Conservation (phyloP, 2,888 invertebrate species). For the Polydrusus tereticollis region DNA sequence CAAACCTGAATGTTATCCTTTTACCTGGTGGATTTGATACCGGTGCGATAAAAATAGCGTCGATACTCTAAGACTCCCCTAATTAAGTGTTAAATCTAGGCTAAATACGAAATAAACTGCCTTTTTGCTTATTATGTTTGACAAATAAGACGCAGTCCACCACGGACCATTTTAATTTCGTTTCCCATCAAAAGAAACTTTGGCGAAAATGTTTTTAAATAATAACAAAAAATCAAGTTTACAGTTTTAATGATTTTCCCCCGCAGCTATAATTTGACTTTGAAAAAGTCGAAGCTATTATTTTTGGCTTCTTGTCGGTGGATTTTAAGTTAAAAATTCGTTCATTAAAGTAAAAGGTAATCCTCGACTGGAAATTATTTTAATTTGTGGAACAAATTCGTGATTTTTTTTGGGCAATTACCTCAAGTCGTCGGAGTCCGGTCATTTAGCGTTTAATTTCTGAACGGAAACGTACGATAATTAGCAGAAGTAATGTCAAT, state of each 20-base stretch:
- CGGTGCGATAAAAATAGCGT: neutral
- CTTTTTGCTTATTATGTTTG: slow-evolving; percentile 17
- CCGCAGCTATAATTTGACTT: slow-evolving; percentile 29
- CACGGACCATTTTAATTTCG: slow-evolving; percentile 21
- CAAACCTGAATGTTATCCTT: too few species aligned
- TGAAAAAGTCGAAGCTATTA: slow-evolving; percentile 28
- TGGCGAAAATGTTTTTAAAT: slow-evolving; percentile 17
- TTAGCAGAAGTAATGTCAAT: too few species aligned
- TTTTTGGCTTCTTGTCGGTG: slow-evolving; percentile 7
- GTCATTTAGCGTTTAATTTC: too few species aligned
- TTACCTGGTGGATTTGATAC: too few species aligned
- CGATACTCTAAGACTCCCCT: neutral
- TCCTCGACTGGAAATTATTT: neutral
- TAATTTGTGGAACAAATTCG: slow-evolving; percentile 20
- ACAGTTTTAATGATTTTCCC: slow-evolving; percentile 32
- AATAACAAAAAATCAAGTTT: slow-evolving; percentile 17
- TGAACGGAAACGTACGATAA: too few species aligned
- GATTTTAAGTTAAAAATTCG: slow-evolving; percentile 6
- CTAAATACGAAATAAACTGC: slow-evolving; percentile 17
- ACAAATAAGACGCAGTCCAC: slow-evolving; percentile 21
- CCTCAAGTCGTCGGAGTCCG: too few species aligned
- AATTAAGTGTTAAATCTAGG: slow-evolving; percentile 26
- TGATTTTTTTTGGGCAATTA: neutral
- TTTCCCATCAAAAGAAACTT: slow-evolving; percentile 29
- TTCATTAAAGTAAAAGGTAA: slow-evolving; percentile 19